These are phyloP conservation scores for Diplosoma virens DNA, from an alignment of 23 tunicate species.

Conservation along the genomic window DNA sequence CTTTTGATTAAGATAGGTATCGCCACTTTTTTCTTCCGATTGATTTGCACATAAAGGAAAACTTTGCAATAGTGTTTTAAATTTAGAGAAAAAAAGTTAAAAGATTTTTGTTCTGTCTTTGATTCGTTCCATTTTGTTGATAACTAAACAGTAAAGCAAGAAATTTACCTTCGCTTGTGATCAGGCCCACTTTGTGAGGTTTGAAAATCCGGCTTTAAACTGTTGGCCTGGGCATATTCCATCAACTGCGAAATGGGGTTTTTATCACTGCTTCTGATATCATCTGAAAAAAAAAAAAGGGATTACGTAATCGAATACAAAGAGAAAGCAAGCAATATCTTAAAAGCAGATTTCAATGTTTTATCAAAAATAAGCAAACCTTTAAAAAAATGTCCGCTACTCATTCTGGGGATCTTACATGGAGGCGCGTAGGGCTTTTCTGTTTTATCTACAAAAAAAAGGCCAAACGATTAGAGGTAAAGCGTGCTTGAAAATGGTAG, in stretches of 20 bases:
- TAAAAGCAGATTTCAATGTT: background rate
- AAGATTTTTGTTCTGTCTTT: too few relatives aligned
- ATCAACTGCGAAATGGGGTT: conserved; percentile 62
- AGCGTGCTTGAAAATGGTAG: too few relatives aligned
- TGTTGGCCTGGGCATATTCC: conserved; percentile 56
- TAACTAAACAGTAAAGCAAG: background rate
- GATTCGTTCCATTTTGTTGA: too few relatives aligned
- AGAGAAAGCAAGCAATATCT: background rate
- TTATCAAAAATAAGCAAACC: background rate
- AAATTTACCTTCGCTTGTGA: conserved; percentile 43
- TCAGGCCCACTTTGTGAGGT: conserved; percentile 41
- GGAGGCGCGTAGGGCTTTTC: background rate
- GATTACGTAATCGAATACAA: background rate
- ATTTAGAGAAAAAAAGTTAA: too few relatives aligned
- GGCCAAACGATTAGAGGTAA: too few relatives aligned
- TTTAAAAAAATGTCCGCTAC: background rate
- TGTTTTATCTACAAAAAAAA: too few relatives aligned
- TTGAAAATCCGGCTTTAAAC: conserved; percentile 24
- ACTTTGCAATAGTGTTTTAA: too few relatives aligned
- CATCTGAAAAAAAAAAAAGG: conserved; percentile 14
- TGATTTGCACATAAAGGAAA: too few relatives aligned
- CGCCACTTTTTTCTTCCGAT: too few relatives aligned
- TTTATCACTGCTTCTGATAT: conserved; percentile 17
- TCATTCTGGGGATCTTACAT: background rate
- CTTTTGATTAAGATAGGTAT: too few relatives aligned